Conservation (phyloP, 1,140 invertebrate species). For the Pararge aegeria region DNA sequence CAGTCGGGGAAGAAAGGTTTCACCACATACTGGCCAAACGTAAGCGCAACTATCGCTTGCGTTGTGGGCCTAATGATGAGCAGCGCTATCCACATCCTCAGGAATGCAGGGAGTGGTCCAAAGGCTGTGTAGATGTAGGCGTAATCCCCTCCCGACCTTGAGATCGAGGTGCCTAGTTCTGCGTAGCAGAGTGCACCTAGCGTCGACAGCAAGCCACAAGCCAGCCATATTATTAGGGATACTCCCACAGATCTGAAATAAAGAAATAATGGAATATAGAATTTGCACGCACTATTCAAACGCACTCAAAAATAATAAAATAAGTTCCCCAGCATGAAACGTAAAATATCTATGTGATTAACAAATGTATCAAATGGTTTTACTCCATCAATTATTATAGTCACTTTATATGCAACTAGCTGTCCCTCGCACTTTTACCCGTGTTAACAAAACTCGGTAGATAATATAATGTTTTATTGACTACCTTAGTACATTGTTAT, state of each 20-base stretch:
- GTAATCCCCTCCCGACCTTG: conserved; percentile 92
- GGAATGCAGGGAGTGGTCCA: conserved; percentile 92
- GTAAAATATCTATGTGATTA: too few relatives aligned
- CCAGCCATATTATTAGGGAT: conserved; percentile 87
- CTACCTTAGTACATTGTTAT: too few relatives aligned
- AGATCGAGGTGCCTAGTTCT: conserved; percentile 91
- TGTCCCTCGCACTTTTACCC: too few relatives aligned
- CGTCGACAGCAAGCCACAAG: conserved; percentile 87
- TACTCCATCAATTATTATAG: too few relatives aligned
- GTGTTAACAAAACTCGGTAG: too few relatives aligned
- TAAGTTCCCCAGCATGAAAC: too few relatives aligned
- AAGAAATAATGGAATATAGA: too few relatives aligned
- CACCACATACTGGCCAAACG: conserved; percentile 88
- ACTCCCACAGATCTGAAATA: conserved; percentile 82
- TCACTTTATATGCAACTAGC: too few relatives aligned
- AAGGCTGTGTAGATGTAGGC: conserved; percentile 93
- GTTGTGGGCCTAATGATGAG: conserved; percentile 92
- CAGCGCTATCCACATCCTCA: conserved; percentile 92
- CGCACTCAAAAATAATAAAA: too few relatives aligned
- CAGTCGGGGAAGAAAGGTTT: conserved; percentile 92
- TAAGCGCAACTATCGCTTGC: conserved; percentile 91
- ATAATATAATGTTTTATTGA: too few relatives aligned
- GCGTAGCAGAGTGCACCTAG: conserved; percentile 91
- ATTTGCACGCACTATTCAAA: too few relatives aligned
- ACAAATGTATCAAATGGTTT: too few relatives aligned